Evolutionary conservation across 2,113 vertebrate species (phyloP).

Genomic region (Sprattus sprattus): DNA sequence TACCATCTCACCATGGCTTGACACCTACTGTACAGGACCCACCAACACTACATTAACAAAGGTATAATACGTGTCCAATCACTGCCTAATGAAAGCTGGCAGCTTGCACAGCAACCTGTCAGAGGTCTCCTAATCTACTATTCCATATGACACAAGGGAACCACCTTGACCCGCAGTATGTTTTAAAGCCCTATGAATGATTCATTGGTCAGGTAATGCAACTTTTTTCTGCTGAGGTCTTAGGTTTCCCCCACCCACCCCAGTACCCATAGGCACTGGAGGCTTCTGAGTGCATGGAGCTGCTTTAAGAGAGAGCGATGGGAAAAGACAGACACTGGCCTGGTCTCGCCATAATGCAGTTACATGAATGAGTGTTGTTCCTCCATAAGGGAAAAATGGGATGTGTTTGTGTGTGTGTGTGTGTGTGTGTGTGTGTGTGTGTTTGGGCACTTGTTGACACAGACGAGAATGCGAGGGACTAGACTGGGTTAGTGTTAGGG

Average conservation of each 20-base stretch:
- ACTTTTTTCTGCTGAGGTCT: neutral
- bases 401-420: neutral
- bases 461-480: conserved; percentile 34
- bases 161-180: conserved; percentile 42
- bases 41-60: neutral
- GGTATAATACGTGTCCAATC: neutral
- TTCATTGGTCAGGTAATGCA: neutral
- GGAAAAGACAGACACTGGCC: neutral
- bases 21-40: neutral
- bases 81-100: conserved; percentile 44
- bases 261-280: neutral
- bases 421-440: neutral
- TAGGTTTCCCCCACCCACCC: conserved; percentile 28
- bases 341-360: neutral
- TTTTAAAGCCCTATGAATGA: neutral
- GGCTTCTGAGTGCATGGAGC: conserved; percentile 33
- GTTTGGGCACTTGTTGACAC: neutral
- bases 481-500: conserved; percentile 54
- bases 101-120: conserved; percentile 46
- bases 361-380: neutral
- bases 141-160: conserved; percentile 34
- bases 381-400: neutral
- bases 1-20: neutral
- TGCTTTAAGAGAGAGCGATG: neutral
- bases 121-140: conserved; percentile 39